Base-by-base conservation (phyloP, 2,888 invertebrate genomes). In the Drosophila putrida region DNA sequence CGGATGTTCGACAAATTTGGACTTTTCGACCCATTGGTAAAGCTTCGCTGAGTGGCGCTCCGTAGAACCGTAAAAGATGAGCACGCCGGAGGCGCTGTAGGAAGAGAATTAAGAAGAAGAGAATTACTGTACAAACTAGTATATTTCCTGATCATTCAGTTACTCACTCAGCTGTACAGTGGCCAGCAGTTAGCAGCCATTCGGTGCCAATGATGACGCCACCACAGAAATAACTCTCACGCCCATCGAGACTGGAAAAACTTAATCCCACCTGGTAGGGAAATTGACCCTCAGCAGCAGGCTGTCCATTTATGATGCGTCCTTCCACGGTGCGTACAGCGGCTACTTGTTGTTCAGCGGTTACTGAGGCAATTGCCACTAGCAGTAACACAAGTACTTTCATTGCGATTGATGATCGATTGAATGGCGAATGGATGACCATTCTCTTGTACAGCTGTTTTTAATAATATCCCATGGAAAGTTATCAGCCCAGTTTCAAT, bases 1-100 rank as follows among this genome's bases (percentile, higher is more conserved):
- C 9, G 61, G 33, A 41, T 50, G 75, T 13, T 92, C 90, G 33
- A 90, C 78, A 39, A 89, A 78, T n/a, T 73, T 70, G n/a, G 68
- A 51, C 20, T 72, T 78, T 33, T 53, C n/a, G 13, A 82, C 75
- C 6, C 71, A 67, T 35, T 83, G 64, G 4, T 76, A 71, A 2
- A 76, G 59, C 35, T 78, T 64, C 9, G 82, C 75, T 20, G 67
- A 67, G 3, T 69, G 81, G 10, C 78, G 77, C 20, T 53, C 41
- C 3, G 81, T 86, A 5, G 80, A 70, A 13, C 82, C 89, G 25
- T 83, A 68, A 47, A 71, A 81, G 11, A 76, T 67, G 11, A 75
- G 61, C 8, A 70, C 77, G 2, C 60, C 66, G 8, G 35, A 15
- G 10, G 75, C 72, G 28, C 58, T 39, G 43, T 25, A 58, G 8